A percentile compares a stretch with the other conserved stretches of the same genome.
These are phyloP conservation scores for Bergia puertoricense DNA, from an alignment of 92 coral and sea anemone genomes.

Conservation along the genomic window DNA sequence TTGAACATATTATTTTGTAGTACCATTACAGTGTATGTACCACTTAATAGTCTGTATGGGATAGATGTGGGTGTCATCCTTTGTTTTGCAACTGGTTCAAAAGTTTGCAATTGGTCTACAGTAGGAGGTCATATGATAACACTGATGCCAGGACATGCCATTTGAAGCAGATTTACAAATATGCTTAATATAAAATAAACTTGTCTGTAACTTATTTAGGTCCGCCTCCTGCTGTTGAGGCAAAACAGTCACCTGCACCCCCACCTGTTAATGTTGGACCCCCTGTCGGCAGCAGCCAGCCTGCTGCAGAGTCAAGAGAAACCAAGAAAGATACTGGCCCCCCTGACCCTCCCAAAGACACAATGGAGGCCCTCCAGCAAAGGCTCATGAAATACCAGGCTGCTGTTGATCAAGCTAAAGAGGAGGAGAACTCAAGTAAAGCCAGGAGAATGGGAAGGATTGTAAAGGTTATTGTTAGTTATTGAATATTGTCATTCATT, in stretches of 20 bases:
- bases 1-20: too few species aligned
- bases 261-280: conserved; percentile 12
- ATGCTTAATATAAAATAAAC: too few species aligned
- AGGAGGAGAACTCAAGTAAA: conserved; percentile 85
- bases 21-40: too few species aligned
- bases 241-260: conserved; percentile 12
- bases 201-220: neutral
- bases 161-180: too few species aligned
- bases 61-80: too few species aligned
- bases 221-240: neutral
- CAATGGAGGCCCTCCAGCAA: conserved; percentile 88
- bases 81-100: too few species aligned
- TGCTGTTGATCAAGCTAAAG: conserved; percentile 81
- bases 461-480: conserved; percentile 71
- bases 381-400: conserved; percentile 81
- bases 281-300: conserved; percentile 21
- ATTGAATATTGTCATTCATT: neutral
- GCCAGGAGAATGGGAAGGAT: conserved; percentile 96
- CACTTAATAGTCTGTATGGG: too few species aligned
- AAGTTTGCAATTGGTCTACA: too few species aligned
- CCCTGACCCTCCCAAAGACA: conserved; percentile 91
- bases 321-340: conserved; percentile 53
- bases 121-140: too few species aligned
- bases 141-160: too few species aligned
- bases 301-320: conserved; percentile 41